Base-by-base conservation (phyloP, 2,113 vertebrate genomes). In the Poeciliopsis turrubarensis region DNA sequence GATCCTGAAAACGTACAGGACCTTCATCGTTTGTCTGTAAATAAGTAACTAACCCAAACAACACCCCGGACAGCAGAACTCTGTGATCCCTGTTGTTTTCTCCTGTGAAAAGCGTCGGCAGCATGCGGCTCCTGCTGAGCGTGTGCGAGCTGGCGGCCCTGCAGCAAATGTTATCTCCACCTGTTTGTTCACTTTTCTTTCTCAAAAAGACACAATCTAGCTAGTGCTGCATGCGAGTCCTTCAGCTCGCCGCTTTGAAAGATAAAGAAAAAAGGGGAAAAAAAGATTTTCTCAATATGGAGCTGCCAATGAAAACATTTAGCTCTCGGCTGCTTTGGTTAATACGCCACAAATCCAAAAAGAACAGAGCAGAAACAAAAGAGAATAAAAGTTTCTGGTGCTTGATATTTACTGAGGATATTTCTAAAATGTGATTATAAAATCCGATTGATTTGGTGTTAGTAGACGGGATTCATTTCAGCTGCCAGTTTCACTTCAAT, bases 401-500 rank as follows among this genome's bases (percentile, higher is more conserved):
- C 13, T 29, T 26, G 10, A 12, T 3, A 64, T 63, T 32, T 65
- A 67, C 79, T 65, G 79, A 67, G 26, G 26, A 26, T 13, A 19
- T 60, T 51, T 32, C 27, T 3, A 13, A 51, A 64, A 9, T 6
- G 65, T 60, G 65, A 44, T 47, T 71, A 51, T 41, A 72, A 75
- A 74, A 60, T 27, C 7, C 13, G 22, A 44, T 76, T 80, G 9
- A 34, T 34, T 34, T 34, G 34, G 34, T 10, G 19, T 25, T 26
- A 22, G 60, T 54, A 37, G 13, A 41, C 31, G 19, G 32, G 77
- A 85, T 74, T 34, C 44, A 82, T 70, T 69, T 82, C 64, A 57
- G 68, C 60, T 11, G 63, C 44, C 4, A 47, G 44, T 5, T 19
- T 11, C 41, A 60, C 62, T 71, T 32, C 17, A 29, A 15, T 26